Evolutionary conservation across 2,888 invertebrate genomes (phyloP), one percentile per base, ranked within the genome.

Genomic region (Rutpela maculata): DNA sequence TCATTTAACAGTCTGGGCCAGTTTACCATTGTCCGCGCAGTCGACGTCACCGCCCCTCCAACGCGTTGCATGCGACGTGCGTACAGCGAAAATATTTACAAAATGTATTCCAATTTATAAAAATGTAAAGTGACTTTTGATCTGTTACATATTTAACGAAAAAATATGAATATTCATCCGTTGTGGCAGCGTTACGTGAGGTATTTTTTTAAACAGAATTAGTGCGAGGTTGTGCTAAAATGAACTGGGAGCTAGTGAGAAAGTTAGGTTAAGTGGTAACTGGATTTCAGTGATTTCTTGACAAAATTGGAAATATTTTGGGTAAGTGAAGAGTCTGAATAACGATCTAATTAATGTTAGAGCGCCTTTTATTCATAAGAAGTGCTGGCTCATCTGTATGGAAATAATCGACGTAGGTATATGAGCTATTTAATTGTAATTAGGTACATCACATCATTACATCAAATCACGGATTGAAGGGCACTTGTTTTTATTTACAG

Each of bases 101-200:
- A 57, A 50, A 62, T 18, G 12, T 50, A 62, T 68, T 71, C 50
- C 35, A 17, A 18, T 69, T 66, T 62, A 6, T 50, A 38, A 73
- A 66, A 71, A 56, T 75, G 67, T n/a, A 22, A n/a, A 70, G 43
- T 79, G 77, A 80, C 79, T 80, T 76, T 76, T 78, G 79, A 78
- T 72, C 77, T 55, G 35, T 76, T 77, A 68, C 43, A 77, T 80
- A 78, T 79, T 79, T 9, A 75, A 69, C 18, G 18, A 59, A 38
- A 38, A 38, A 67, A 4, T 22, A 74, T 74, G 74, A 74, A 74
- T 74, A 67, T 74, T 74, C 57, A 22, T 17, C 60, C 11, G 15
- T 19, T 22, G 55, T 67, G 11, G 50, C 17, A 43, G 50, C 12
- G 15, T 60, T 62, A 15, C 55, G 70, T n/a, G 50, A 6, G 50